Evolutionary conservation across 2,888 invertebrate species (phyloP).

Genomic region (Heteromyza rotundicornis): DNA sequence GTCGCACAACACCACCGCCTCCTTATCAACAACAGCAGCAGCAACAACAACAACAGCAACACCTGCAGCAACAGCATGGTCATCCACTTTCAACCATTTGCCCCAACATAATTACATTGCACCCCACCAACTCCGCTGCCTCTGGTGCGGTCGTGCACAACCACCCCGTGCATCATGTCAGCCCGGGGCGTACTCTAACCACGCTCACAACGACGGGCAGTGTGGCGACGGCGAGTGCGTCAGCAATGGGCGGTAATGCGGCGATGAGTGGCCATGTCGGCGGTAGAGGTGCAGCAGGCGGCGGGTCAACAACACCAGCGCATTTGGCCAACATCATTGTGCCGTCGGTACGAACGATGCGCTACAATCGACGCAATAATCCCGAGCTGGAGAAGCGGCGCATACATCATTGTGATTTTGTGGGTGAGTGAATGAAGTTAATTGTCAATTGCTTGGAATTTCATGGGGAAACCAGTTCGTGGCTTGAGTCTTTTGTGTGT

Average conservation of each 20-base stretch:
- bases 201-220: constrained; percentile 39
- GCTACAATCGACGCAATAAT: constrained; percentile 94
- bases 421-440: constrained; percentile 70
- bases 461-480: constrained; percentile 13
- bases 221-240: constrained; percentile 31
- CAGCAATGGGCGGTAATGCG: constrained; percentile 15
- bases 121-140: constrained; percentile 30
- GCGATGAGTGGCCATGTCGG: constrained; percentile 29
- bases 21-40: constrained; percentile 51
- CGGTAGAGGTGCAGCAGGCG: constrained; percentile 27
- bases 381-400: constrained; percentile 94
- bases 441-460: not conserved
- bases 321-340: constrained; percentile 58
- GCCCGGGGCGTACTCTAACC: constrained; percentile 44
- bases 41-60: constrained; percentile 37
- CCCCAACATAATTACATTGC: constrained; percentile 48
- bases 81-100: constrained; percentile 52
- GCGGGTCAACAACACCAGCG: constrained; percentile 46
- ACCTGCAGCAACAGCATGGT: constrained; percentile 40
- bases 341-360: constrained; percentile 63
- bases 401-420: constrained; percentile 96
- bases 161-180: constrained; percentile 35
- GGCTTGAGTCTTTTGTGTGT: constrained; percentile 9
- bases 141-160: no score
- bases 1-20: constrained; percentile 56